Conservation (phyloP, 2,797 vertebrate genomes). For the Hydrocynus forskahlii region DNA sequence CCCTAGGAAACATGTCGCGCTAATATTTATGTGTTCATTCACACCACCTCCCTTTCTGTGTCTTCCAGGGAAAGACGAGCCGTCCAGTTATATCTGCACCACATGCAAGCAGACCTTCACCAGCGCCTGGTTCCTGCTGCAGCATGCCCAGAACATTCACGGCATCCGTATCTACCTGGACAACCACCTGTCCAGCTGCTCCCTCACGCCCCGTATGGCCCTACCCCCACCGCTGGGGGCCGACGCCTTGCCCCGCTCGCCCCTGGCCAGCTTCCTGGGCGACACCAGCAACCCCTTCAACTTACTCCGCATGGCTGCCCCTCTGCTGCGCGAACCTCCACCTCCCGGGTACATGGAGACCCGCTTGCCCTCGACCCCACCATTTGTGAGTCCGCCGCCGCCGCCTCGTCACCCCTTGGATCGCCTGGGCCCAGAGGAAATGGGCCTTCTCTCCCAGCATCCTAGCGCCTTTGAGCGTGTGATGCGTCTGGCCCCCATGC, state of each 20-base stretch:
- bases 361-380: constrained; percentile 97
- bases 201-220: constrained; percentile 95
- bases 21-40: constrained; percentile 50
- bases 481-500: constrained; percentile 98
- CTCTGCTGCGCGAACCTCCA: constrained; percentile 88
- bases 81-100: constrained; percentile 98
- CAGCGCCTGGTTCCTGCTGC: constrained; percentile 99
- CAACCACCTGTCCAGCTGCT: constrained; percentile 93
- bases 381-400: constrained; percentile 97
- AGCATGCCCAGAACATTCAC: constrained; percentile 98
- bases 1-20: constrained; percentile 34
- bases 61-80: constrained; percentile 97
- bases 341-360: constrained; percentile 88
- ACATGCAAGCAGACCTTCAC: constrained; percentile 99
- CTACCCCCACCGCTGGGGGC: constrained; percentile 91
- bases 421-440: constrained; percentile 97
- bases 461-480: constrained; percentile 99
- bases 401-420: constrained; percentile 95
- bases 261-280: constrained; percentile 96
- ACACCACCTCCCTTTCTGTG: constrained; percentile 67
- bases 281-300: constrained; percentile 99
- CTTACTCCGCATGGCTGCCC: constrained; percentile 95
- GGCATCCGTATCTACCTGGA: constrained; percentile 99
- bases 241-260: constrained; percentile 90
- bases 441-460: constrained; percentile 98